phyloP scores from a whole-genome alignment of 2,113 vertebrate genomes.

The Chauna torquata region DNA sequence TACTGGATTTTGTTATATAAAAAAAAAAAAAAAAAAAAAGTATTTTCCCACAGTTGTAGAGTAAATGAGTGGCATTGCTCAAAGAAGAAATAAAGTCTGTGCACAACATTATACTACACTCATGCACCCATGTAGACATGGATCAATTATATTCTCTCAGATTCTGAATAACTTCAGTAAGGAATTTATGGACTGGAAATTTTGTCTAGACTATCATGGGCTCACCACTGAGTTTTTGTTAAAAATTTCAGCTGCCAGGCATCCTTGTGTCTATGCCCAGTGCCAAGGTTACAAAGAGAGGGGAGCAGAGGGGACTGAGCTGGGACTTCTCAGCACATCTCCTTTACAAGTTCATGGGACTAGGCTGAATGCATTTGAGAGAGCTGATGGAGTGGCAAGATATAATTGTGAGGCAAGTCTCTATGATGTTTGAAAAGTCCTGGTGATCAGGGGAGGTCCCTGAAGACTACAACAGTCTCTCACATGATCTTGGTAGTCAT shows the following conservation, averaged over 20 bases:
- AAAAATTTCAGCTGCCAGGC: neutral
- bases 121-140: neutral
- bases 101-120: neutral
- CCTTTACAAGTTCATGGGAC: neutral
- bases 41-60: neutral
- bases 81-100: neutral
- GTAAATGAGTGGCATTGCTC: neutral
- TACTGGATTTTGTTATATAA: neutral
- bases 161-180: neutral
- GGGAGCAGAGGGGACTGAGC: neutral
- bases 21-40: neutral
- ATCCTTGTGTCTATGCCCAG: neutral
- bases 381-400: neutral
- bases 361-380: neutral
- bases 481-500: neutral
- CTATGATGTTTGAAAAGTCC: neutral
- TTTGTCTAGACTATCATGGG: neutral
- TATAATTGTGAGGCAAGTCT: neutral
- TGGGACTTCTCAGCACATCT: neutral
- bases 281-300: neutral
- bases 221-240: neutral
- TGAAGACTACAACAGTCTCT: neutral
- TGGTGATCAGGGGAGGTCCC: neutral
- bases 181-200: neutral
- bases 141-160: neutral